These are phyloP conservation scores for Dusona sp. DNA, from an alignment of 2,888 invertebrate genomes.

Conservation along the genomic window DNA sequence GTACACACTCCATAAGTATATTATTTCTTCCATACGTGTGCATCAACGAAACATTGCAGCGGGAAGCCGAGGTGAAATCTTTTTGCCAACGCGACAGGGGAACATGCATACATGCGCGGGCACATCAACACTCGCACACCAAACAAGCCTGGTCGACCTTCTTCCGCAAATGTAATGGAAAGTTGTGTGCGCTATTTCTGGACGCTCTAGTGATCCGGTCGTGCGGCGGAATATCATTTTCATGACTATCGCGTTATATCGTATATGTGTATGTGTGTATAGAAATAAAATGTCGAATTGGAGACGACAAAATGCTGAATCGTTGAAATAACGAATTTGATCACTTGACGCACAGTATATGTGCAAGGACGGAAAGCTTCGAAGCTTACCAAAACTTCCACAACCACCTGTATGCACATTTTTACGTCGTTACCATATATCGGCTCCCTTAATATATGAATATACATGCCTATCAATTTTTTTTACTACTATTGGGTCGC, in stretches of 20 bases:
- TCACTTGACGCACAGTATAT: background rate
- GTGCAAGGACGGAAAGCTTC: slow-evolving; percentile 20
- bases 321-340: slow-evolving; percentile 20
- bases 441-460: background rate
- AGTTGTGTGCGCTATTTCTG: slow-evolving; percentile 76
- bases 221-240: slow-evolving; percentile 68
- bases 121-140: slow-evolving; percentile 14
- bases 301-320: slow-evolving; percentile 27
- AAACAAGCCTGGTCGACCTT: slow-evolving; percentile 72
- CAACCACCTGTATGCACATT: slow-evolving; percentile 57
- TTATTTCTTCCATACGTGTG: slow-evolving; percentile 50
- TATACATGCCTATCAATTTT: background rate
- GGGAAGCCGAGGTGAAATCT: slow-evolving; percentile 67
- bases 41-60: slow-evolving; percentile 53
- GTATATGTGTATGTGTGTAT: slow-evolving; percentile 16
- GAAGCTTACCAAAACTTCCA: slow-evolving; percentile 41
- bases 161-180: slow-evolving; percentile 76
- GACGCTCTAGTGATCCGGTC: slow-evolving; percentile 71
- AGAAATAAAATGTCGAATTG: slow-evolving; percentile 15
- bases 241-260: slow-evolving; percentile 54
- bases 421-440: slow-evolving; percentile 32
- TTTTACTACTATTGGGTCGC: background rate
- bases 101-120: slow-evolving; percentile 16
- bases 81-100: slow-evolving; percentile 66
- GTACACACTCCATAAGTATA: slow-evolving; percentile 30